phyloP scores from a whole-genome alignment of 2,797 vertebrate genomes.

The Myripristis murdjan region DNA sequence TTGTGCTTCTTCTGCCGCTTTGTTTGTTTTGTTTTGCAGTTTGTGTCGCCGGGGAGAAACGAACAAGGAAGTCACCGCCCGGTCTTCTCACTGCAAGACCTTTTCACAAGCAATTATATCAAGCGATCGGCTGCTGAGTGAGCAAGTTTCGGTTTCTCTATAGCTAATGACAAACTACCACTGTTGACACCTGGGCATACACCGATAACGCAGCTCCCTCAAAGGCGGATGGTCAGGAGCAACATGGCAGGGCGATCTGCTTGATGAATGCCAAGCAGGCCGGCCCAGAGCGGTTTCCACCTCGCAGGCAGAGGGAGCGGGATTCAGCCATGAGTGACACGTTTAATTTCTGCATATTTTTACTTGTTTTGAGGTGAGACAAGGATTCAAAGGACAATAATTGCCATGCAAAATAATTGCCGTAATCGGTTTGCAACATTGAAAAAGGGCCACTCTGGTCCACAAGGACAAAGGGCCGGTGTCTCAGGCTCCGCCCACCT shows the following conservation, averaged over 20 bases:
- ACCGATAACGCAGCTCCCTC: slow-evolving; percentile 11
- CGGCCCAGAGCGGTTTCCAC: slow-evolving; percentile 25
- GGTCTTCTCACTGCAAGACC: too few species aligned
- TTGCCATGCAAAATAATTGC: slow-evolving; percentile 2
- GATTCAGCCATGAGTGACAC: slow-evolving; percentile 34
- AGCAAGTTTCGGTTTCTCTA: not conserved
- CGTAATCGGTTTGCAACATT: not conserved
- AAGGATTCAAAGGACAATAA: slow-evolving; percentile 16
- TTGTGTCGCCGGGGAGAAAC: too few species aligned
- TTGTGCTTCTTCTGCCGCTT: too few species aligned
- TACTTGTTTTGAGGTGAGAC: slow-evolving; percentile 6
- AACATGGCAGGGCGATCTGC: slow-evolving; percentile 34
- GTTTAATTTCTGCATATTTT: slow-evolving; percentile 9
- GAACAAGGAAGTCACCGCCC: too few species aligned
- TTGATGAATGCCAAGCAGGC: slow-evolving; percentile 51
- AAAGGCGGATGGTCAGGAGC: slow-evolving; percentile 41
- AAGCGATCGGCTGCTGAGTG: slow-evolving; percentile 2
- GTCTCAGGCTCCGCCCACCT: not conserved
- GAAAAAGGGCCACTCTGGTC: slow-evolving; percentile 5
- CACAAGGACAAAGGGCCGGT: slow-evolving; percentile 5
- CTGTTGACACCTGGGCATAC: not conserved
- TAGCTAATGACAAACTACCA: slow-evolving; percentile 26
- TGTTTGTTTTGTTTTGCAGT: too few species aligned
- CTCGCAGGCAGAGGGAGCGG: slow-evolving; percentile 10
- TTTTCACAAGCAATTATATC: not conserved